Evolutionary conservation across 1,140 invertebrate species (phyloP), one percentile per base, ranked within the genome.

Genomic region (Propsilocerus akamusi): DNA sequence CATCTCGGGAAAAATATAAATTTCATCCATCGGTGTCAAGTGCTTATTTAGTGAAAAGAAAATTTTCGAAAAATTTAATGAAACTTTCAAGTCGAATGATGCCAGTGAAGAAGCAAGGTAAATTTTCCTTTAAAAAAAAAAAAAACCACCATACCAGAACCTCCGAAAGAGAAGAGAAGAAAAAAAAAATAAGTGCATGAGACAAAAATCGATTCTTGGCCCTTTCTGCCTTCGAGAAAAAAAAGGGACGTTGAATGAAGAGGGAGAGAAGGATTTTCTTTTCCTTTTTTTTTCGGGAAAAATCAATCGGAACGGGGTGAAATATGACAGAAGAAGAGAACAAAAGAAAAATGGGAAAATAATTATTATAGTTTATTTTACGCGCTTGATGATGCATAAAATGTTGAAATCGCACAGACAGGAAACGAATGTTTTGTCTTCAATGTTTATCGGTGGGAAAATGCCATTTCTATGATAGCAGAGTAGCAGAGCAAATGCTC

Each of bases 91-190:
- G n/a, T n/a, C n/a, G n/a, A n/a, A n/a, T n/a, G n/a, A 41, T 41
- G 34, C 34, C 34, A 41, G 34, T 41, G 17, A 41, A 41, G 14
- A 41, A 41, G 34, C 34, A 41, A 41, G 34, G 34, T 41, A 41
- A 41, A 7, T 10, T 30, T n/a, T 12, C 14, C 14, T 2, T n/a
- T 12, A 12, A 30, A n/a, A 3, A 12, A 30, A 12, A 7, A 7
- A n/a, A 12, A 7, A 30, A 30, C 3, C 2, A 30, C 10, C 11
- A n/a, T 12, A 7, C 11, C 3, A 30, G 28, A 30, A 7, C 11
- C 11, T 12, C 10, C 3, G 28, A 30, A n/a, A 30, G 28, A 30
- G 28, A 2, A n/a, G 6, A 30, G 28, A 10, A 7, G 14, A 7
- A 30, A 30, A 12, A 30, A 30, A 30, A 30, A 12, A 12, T 12